These are phyloP conservation scores for Melanotaenia boesemani DNA, from an alignment of 2,797 vertebrate genomes.

Conservation along the genomic window DNA sequence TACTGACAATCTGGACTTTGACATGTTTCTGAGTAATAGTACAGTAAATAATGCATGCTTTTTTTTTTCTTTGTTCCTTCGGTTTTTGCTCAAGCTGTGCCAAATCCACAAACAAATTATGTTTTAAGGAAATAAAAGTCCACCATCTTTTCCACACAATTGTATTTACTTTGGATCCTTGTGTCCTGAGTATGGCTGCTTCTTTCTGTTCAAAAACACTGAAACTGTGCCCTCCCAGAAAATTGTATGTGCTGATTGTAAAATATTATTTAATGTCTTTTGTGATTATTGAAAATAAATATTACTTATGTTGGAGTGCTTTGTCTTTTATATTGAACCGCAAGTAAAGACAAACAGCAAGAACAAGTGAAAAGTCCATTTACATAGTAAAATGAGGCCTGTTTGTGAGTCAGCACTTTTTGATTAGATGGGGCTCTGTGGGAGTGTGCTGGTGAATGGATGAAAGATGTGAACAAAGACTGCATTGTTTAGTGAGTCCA, in stretches of 20 bases:
- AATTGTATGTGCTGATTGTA: constrained; percentile 50
- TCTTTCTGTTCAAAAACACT: constrained; percentile 24
- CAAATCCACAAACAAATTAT: constrained; percentile 26
- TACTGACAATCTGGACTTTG: constrained; percentile 21
- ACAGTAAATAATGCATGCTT: constrained; percentile 50
- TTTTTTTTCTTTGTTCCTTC: constrained; percentile 18
- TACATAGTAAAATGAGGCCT: background rate
- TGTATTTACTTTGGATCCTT: constrained; percentile 24
- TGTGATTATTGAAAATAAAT: constrained; percentile 67
- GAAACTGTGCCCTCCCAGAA: constrained; percentile 2
- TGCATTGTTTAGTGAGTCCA: constrained; percentile 27
- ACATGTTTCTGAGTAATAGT: constrained; percentile 18
- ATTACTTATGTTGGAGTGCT: constrained; percentile 22
- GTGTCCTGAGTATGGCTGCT: constrained; percentile 33
- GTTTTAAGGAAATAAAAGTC: constrained; percentile 20
- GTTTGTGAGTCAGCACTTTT: constrained; percentile 3
- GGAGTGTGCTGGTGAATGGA: background rate
- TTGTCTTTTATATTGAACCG: background rate
- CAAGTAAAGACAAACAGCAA: background rate
- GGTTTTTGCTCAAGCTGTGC: constrained; percentile 25
- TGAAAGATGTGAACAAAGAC: constrained; percentile 39
- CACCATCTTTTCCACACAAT: constrained; percentile 12
- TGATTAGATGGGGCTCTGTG: constrained; percentile 8
- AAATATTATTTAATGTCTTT: constrained; percentile 49
- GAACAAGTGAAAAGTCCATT: background rate